These are phyloP conservation scores for Clarias gariepinus DNA, from an alignment of 2,113 vertebrate species.

Conservation along the genomic window DNA sequence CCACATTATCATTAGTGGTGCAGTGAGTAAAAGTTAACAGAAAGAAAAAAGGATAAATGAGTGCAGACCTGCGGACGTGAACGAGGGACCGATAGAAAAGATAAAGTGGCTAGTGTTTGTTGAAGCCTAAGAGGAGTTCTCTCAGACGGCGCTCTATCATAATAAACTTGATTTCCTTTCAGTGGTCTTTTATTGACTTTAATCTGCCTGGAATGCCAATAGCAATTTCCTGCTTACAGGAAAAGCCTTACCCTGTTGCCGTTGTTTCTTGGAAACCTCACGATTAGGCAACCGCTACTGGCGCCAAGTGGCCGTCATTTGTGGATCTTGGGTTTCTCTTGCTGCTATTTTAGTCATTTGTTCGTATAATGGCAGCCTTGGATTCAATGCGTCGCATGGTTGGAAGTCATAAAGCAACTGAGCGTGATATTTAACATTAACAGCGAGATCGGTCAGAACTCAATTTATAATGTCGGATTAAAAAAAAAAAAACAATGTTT, in stretches of 20 bases:
- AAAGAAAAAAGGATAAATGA: background rate
- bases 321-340: constrained; percentile 63
- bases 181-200: constrained; percentile 46
- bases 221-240: constrained; percentile 46
- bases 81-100: background rate
- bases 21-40: background rate
- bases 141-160: constrained; percentile 22
- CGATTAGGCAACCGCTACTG: constrained; percentile 66
- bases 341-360: constrained; percentile 67
- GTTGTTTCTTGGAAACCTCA: constrained; percentile 58
- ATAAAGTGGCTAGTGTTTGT: constrained; percentile 19
- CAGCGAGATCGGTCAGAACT: background rate
- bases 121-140: constrained; percentile 35
- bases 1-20: constrained; percentile 36
- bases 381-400: constrained; percentile 67
- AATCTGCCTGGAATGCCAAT: constrained; percentile 45
- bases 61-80: background rate
- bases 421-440: constrained; percentile 63
- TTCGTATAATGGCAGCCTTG: constrained; percentile 63
- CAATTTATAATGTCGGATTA: background rate
- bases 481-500: background rate
- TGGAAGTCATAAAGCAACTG: constrained; percentile 63
- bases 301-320: constrained; percentile 58
- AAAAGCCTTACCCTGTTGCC: constrained; percentile 30
- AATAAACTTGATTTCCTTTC: constrained; percentile 45